phyloP scores from a whole-genome alignment of 2,113 vertebrate genomes.

The Argyrosomus japonicus region DNA sequence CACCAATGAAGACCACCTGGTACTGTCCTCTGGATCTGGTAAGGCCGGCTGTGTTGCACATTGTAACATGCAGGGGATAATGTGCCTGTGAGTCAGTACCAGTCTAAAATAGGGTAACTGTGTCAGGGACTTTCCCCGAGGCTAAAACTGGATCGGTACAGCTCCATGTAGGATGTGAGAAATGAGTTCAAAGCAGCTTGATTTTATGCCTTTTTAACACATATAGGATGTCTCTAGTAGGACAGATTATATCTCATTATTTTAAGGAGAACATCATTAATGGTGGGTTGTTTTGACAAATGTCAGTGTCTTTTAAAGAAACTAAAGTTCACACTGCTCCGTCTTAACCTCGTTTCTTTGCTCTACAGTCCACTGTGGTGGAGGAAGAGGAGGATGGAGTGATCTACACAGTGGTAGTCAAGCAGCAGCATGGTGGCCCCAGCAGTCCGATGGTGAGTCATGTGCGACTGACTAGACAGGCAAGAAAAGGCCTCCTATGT shows the following conservation, averaged over 20 bases:
- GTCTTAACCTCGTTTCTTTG: slow-evolving; percentile 7
- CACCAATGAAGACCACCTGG: slow-evolving; percentile 87
- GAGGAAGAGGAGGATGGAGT: slow-evolving; percentile 89
- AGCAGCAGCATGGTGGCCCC: slow-evolving; percentile 66
- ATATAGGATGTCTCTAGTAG: not conserved
- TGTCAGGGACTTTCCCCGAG: slow-evolving; percentile 52
- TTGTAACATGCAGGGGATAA: not conserved
- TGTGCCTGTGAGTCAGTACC: slow-evolving; percentile 17
- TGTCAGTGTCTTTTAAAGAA: not conserved
- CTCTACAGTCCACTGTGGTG: slow-evolving; percentile 77
- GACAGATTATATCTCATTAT: not conserved
- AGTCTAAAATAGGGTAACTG: slow-evolving; percentile 46
- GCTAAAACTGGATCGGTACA: slow-evolving; percentile 30
- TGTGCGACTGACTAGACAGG: not conserved
- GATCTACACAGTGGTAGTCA: slow-evolving; percentile 87
- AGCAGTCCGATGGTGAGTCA: slow-evolving; percentile 63
- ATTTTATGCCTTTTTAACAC: not conserved
- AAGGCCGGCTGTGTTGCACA: slow-evolving; percentile 35
- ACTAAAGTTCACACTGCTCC: not conserved
- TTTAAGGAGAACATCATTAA: not conserved
- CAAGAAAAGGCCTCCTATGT: not conserved
- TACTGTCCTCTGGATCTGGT: slow-evolving; percentile 87
- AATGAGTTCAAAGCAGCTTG: slow-evolving; percentile 24
- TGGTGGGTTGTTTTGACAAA: not conserved
- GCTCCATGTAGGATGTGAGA: slow-evolving; percentile 15